Evolutionary conservation across 2,888 invertebrate genomes (phyloP).

Genomic region (Drosophila limbata): DNA sequence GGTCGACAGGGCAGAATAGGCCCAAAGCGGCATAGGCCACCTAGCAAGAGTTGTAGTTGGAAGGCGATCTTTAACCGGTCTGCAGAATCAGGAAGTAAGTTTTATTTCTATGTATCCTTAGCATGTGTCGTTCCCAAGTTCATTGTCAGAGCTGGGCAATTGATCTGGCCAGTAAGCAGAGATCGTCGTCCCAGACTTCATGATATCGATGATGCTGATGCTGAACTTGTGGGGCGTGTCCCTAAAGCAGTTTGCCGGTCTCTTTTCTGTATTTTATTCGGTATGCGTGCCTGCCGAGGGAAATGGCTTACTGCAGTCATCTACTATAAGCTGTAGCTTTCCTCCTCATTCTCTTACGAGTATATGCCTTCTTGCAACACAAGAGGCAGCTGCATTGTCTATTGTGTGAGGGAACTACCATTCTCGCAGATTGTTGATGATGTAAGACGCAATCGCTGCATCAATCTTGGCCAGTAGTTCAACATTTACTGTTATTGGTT

Average conservation of each 20-base stretch:
- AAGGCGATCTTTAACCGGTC: slow-evolving; percentile 35
- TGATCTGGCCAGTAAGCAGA: slow-evolving; percentile 57
- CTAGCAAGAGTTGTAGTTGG: slow-evolving; percentile 2
- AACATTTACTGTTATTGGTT: slow-evolving; percentile 73
- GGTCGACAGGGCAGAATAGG: not conserved
- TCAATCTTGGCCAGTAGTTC: slow-evolving; percentile 77
- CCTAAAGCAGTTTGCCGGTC: slow-evolving; percentile 41
- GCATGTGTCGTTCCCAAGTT: slow-evolving; percentile 63
- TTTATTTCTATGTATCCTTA: slow-evolving; percentile 61
- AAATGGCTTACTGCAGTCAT: slow-evolving; percentile 46
- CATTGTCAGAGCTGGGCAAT: slow-evolving; percentile 44
- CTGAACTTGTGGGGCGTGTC: slow-evolving; percentile 28
- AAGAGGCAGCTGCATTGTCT: slow-evolving; percentile 47
- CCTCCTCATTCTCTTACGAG: not conserved
- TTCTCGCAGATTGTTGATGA: slow-evolving; percentile 60
- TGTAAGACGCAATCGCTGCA: slow-evolving; percentile 68
- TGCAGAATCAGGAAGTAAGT: slow-evolving; percentile 78
- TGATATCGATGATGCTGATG: slow-evolving; percentile 26
- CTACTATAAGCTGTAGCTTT: slow-evolving; percentile 1
- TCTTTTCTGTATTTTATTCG: slow-evolving; percentile 23
- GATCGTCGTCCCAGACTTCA: slow-evolving; percentile 52
- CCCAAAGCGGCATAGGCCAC: not conserved
- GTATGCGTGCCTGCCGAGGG: slow-evolving; percentile 56
- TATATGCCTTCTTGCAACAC: slow-evolving; percentile 10
- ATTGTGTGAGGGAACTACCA: slow-evolving; percentile 43